Base-by-base conservation (phyloP, 2,888 invertebrate species). In the Drosophila neonasuta region DNA sequence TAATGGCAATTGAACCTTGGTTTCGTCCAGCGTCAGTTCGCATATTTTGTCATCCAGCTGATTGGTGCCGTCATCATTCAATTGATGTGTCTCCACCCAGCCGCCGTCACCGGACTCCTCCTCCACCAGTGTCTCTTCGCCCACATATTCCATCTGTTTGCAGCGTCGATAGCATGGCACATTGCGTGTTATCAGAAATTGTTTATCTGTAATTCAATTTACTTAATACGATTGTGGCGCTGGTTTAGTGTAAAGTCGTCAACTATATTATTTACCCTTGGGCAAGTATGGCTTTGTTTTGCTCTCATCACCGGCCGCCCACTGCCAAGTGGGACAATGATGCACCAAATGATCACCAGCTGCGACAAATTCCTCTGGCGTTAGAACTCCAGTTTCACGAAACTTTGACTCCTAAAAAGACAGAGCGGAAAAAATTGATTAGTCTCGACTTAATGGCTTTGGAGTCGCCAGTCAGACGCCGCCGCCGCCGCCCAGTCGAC, bases 271-370 rank as follows among this genome's bases (percentile, higher is more conserved):
- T 52, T 68, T 63, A 88, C 90, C 90, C 86, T 90, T 90, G 0
- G 99, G 99, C 71, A 99, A 93, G 92, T 98, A 99, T 0, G 96
- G 91, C 88, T 97, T 97, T 29, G 94, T 92, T 91, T 96, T 96
- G n/a, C 95, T 92, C 77, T 97, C 96, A 90, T 99, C 99, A 0
- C 98, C 99, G 0, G 89, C 83, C 0, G 97, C 95, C 99, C 99
- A 99, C 89, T 98, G 97, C 99, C 99, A 99, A 0, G 99, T 99
- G 0, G 99, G 99, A 89, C 99, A 99, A 89, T 99, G 99, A 91
- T 99, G 99, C 0, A 99, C 99, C 60, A 99, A 92, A 91, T 99
- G 99, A 89, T 99, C 99, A 1, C 99, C 99, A 17, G 99, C 99
- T 3, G 96, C 97, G 3, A 99, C 97, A 93, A 99, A 99, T 92